A percentile compares a stretch with the other conserved stretches of the same genome.
Conservation (phyloP, 2,888 invertebrate genomes). For the Physocephala rufipes region DNA sequence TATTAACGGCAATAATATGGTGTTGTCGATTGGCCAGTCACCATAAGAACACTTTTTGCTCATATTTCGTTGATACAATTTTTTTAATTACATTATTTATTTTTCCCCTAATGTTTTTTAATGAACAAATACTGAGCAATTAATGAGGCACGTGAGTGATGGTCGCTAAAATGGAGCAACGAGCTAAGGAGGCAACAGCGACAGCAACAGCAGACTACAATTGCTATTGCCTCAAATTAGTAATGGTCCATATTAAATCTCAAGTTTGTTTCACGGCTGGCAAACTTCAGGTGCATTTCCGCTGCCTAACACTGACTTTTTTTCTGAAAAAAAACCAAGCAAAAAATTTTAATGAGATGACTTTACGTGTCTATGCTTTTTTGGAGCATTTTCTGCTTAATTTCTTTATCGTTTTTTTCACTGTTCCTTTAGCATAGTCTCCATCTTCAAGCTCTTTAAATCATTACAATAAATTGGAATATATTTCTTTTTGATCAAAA, state of each 20-base stretch:
- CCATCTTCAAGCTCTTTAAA: not conserved
- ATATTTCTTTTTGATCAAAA: not conserved
- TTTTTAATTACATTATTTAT: too few species aligned
- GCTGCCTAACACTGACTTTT: not conserved
- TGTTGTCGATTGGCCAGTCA: too few species aligned
- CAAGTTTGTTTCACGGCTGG: not conserved
- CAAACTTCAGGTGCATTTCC: too few species aligned
- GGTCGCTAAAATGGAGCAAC: slow-evolving; percentile 17
- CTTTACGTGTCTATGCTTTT: not conserved
- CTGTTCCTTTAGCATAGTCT: not conserved
- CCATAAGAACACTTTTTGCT: too few species aligned
- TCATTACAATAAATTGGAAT: not conserved
- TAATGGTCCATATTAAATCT: not conserved
- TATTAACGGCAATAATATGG: too few species aligned
- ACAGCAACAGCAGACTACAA: not conserved
- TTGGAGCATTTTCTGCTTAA: not conserved
- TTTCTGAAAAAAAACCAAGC: slow-evolving; percentile 2
- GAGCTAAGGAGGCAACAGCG: not conserved
- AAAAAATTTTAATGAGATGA: slow-evolving; percentile 12
- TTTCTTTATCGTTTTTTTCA: not conserved
- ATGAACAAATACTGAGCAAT: too few species aligned
- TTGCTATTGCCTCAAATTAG: not conserved
- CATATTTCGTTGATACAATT: too few species aligned
- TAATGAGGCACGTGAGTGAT: slow-evolving; percentile 25
- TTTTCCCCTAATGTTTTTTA: too few species aligned